Evolutionary conservation across 2,797 vertebrate species (phyloP).

Genomic region (Cryptoblepharus egeriae): DNA sequence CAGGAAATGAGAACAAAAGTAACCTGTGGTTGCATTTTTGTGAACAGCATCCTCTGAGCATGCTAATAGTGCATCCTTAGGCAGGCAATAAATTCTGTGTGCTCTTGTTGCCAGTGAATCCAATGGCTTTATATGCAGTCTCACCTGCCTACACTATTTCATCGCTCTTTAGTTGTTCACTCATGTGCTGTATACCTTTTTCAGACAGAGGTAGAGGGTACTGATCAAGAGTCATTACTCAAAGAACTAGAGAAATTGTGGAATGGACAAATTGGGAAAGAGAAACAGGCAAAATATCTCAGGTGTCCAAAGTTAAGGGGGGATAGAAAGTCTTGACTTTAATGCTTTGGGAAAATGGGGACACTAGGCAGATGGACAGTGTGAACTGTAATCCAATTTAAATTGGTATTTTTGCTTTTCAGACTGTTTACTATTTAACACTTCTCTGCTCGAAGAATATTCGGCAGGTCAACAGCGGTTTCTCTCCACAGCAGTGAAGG

Average conservation of each 20-base stretch:
- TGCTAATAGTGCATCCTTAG: neutral
- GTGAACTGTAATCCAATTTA: neutral
- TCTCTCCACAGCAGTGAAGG: neutral
- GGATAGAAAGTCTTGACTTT: neutral
- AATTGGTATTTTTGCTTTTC: neutral
- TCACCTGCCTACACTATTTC: neutral
- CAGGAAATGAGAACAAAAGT: neutral
- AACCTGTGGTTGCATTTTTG: neutral
- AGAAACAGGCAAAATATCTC: neutral
- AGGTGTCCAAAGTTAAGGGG: neutral
- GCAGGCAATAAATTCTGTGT: neutral
- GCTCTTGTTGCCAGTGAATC: neutral
- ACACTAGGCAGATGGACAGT: neutral
- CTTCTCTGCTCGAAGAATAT: neutral
- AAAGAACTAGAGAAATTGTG: neutral
- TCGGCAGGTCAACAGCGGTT: neutral
- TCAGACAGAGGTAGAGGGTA: neutral
- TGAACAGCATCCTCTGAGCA: neutral
- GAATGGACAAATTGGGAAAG: neutral
- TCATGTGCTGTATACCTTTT: neutral
- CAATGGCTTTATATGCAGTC: neutral
- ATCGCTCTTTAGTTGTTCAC: neutral
- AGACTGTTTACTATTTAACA: neutral
- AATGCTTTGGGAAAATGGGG: neutral
- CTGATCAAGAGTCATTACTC: too few relatives aligned